phyloP scores from a whole-genome alignment of 2,888 invertebrate genomes.

The Agriopis marginaria region DNA sequence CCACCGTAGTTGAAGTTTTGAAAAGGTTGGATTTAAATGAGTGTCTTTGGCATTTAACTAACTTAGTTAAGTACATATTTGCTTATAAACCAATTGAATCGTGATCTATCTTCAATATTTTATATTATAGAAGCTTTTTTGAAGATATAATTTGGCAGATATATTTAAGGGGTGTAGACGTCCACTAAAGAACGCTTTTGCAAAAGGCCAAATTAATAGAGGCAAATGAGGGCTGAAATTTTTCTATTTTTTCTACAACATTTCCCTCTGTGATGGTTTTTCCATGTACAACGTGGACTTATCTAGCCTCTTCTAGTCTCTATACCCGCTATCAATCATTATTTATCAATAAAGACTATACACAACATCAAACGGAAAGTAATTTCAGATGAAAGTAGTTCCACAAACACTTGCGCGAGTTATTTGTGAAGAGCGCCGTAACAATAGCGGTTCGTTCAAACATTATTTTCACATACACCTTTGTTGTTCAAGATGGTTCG shows the following conservation, averaged over 20 bases:
- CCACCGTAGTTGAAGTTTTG: constrained; percentile 15
- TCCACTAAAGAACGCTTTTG: too few relatives aligned
- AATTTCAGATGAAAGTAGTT: constrained; percentile 56
- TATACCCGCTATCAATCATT: constrained; percentile 36
- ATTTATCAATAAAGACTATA: constrained; percentile 34
- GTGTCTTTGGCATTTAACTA: constrained; percentile 3
- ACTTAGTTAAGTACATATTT: background rate
- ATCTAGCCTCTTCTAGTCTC: too few relatives aligned
- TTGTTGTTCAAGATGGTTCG: constrained; percentile 58
- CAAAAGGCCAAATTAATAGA: too few relatives aligned
- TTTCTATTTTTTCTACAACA: too few relatives aligned
- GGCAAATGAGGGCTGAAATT: too few relatives aligned
- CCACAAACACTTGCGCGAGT: constrained; percentile 58
- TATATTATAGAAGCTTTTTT: too few relatives aligned
- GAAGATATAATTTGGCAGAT: too few relatives aligned
- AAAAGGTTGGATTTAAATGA: constrained; percentile 26
- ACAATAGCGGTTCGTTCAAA: constrained; percentile 71
- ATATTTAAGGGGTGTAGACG: too few relatives aligned
- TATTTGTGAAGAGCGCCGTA: constrained; percentile 60
- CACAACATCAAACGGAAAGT: constrained; percentile 52
- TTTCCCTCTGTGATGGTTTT: too few relatives aligned
- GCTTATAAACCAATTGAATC: too few relatives aligned
- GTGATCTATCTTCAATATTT: too few relatives aligned
- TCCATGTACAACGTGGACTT: too few relatives aligned
- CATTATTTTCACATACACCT: constrained; percentile 70